Percentiles rank a stretch among this genome's conserved stretches.
phyloP scores from a whole-genome alignment of 2,888 invertebrate genomes.

The Xylocampa areola region DNA sequence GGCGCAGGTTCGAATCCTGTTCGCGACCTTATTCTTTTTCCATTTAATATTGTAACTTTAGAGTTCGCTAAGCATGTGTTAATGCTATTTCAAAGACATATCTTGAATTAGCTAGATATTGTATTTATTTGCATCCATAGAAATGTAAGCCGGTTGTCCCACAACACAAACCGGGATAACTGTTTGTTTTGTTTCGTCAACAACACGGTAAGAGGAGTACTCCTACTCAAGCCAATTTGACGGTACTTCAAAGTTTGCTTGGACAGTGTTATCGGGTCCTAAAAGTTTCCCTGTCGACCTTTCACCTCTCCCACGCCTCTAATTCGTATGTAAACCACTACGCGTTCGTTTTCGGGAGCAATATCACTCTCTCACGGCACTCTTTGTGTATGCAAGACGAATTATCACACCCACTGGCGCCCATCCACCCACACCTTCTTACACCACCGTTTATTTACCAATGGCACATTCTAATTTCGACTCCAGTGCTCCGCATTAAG shows the following conservation, averaged over 20 bases:
- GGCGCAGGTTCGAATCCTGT: too few relatives aligned
- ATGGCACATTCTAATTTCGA: slow-evolving; percentile 70
- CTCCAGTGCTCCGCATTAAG: slow-evolving; percentile 70
- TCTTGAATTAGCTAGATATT: too few relatives aligned
- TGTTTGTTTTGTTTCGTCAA: slow-evolving; percentile 49
- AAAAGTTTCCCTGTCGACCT: slow-evolving; percentile 74
- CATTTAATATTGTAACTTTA: too few relatives aligned
- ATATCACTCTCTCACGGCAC: slow-evolving; percentile 86
- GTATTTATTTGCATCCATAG: too few relatives aligned
- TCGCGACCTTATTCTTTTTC: too few relatives aligned
- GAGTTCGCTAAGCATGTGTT: too few relatives aligned
- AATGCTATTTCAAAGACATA: too few relatives aligned
- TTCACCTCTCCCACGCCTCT: slow-evolving; percentile 87
- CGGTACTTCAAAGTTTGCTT: slow-evolving; percentile 63
- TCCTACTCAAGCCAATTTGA: slow-evolving; percentile 42
- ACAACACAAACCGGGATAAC: slow-evolving; percentile 26
- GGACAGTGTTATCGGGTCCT: slow-evolving; percentile 59
- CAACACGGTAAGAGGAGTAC: slow-evolving; percentile 37
- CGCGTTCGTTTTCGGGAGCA: slow-evolving; percentile 80
- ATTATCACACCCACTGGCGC: slow-evolving; percentile 88
- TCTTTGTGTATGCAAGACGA: slow-evolving; percentile 84
- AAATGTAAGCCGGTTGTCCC: slow-evolving; percentile 4
- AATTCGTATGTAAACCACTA: slow-evolving; percentile 80
- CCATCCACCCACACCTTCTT: slow-evolving; percentile 75
- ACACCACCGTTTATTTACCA: slow-evolving; percentile 68